Evolutionary conservation across 1,140 invertebrate genomes (phyloP), one percentile per base, ranked within the genome.

Genomic region (Eufriesea mexicana): DNA sequence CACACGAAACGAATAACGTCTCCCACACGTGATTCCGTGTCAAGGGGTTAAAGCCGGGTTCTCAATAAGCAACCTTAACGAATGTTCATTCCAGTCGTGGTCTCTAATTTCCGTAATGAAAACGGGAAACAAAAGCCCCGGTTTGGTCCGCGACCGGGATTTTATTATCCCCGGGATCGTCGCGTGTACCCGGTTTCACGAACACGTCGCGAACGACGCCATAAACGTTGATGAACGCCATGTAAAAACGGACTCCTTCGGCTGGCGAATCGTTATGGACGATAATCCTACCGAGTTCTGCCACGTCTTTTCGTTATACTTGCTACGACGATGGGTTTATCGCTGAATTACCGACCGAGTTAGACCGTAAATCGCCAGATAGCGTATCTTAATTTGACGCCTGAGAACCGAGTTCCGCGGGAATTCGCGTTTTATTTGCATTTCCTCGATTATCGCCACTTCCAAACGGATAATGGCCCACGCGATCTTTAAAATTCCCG

Each of bases 11-110:
- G n/a, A n/a, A n/a, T n/a, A n/a, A n/a, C n/a, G n/a, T n/a, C n/a
- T n/a, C n/a, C n/a, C n/a, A n/a, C n/a, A n/a, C n/a, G n/a, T n/a
- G n/a, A n/a, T n/a, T n/a, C n/a, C n/a, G n/a, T n/a, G n/a, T n/a
- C n/a, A n/a, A n/a, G n/a, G n/a, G n/a, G n/a, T n/a, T n/a, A n/a
- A n/a, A n/a, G n/a, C n/a, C n/a, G n/a, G n/a, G n/a, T n/a, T n/a
- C n/a, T n/a, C n/a, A n/a, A n/a, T n/a, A n/a, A n/a, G n/a, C n/a
- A n/a, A n/a, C n/a, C n/a, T 83, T 83, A 83, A 83, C 79, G 78
- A 83, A 83, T 83, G 78, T 57, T 78, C 28, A 55, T 83, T 83
- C 67, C 75, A 20, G 62, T 72, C 68, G n/a, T n/a, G n/a, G n/a
- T n/a, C n/a, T n/a, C n/a, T n/a, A n/a, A 57, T 77, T 72, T 49